Conservation (phyloP, 2,113 vertebrate species). For the Engraulis encrasicolus region DNA sequence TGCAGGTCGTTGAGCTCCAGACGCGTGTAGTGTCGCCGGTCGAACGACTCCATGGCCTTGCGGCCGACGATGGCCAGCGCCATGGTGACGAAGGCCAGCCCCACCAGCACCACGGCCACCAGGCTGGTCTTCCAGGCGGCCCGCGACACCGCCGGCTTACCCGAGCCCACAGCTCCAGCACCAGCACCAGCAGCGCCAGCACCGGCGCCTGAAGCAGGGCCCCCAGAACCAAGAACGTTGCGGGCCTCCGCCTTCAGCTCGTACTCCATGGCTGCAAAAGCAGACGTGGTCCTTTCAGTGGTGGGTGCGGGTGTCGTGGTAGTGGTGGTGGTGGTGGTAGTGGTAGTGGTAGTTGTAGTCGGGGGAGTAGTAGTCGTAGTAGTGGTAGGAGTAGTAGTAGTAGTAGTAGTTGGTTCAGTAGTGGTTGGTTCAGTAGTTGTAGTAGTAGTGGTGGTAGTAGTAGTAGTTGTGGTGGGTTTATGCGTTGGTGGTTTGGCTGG, state of each 20-base stretch:
- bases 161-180: too few relatives aligned
- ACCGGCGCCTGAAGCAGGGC: not conserved
- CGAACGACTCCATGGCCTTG: constrained; percentile 79
- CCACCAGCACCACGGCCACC: constrained; percentile 71
- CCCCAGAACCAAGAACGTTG: constrained; percentile 22
- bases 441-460: not conserved
- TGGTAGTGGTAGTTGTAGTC: constrained; percentile 1
- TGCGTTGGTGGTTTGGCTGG: constrained; percentile 24
- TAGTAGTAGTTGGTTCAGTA: not conserved
- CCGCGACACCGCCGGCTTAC: constrained; percentile 22
- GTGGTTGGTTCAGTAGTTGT: not conserved
- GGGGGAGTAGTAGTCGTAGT: not conserved
- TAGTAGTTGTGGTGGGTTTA: constrained; percentile 21
- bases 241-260: constrained; percentile 53
- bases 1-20: constrained; percentile 81
- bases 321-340: constrained; percentile 12
- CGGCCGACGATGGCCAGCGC: constrained; percentile 67
- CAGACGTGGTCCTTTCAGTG: constrained; percentile 35
- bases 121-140: constrained; percentile 65
- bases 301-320: constrained; percentile 24
- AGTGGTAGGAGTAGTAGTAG: not conserved
- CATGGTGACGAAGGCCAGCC: constrained; percentile 64
- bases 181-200: too few relatives aligned
- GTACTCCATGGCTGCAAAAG: constrained; percentile 39
- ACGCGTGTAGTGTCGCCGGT: constrained; percentile 77